phyloP scores from a whole-genome alignment of 2,113 vertebrate genomes.

The Natator depressus region DNA sequence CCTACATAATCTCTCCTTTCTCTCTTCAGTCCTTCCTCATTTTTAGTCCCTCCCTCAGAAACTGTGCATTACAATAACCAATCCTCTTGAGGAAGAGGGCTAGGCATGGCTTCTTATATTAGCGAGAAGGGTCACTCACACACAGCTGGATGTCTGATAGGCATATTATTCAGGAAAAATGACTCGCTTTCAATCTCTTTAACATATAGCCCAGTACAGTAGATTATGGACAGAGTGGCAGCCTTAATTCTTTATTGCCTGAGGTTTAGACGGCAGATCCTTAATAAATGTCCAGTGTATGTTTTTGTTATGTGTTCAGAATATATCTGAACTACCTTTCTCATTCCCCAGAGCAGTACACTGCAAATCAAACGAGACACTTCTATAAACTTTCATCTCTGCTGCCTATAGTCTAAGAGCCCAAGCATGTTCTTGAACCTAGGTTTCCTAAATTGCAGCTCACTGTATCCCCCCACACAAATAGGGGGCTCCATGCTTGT shows the following conservation, averaged over 20 bases:
- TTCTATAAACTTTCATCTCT: neutral
- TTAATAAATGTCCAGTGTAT: neutral
- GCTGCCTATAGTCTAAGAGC: neutral
- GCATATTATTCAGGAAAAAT: neutral
- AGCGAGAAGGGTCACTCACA: neutral
- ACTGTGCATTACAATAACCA: neutral
- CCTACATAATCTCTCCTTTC: neutral
- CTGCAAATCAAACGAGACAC: neutral
- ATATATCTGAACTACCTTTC: neutral
- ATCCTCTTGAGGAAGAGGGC: neutral
- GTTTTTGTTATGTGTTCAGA: neutral
- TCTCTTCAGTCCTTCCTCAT: neutral
- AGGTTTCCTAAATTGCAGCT: neutral
- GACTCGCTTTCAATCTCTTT: neutral
- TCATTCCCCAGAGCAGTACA: neutral
- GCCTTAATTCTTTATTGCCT: neutral
- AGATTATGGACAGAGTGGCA: neutral
- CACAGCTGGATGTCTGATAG: neutral
- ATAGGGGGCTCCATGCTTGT: neutral
- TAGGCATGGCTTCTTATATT: neutral
- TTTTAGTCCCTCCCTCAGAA: neutral
- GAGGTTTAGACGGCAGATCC: neutral
- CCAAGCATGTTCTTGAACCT: neutral
- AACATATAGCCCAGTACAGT: neutral
- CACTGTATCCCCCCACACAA: neutral